phyloP scores from a whole-genome alignment of 2,113 vertebrate genomes.

The Nannospalax galili region DNA sequence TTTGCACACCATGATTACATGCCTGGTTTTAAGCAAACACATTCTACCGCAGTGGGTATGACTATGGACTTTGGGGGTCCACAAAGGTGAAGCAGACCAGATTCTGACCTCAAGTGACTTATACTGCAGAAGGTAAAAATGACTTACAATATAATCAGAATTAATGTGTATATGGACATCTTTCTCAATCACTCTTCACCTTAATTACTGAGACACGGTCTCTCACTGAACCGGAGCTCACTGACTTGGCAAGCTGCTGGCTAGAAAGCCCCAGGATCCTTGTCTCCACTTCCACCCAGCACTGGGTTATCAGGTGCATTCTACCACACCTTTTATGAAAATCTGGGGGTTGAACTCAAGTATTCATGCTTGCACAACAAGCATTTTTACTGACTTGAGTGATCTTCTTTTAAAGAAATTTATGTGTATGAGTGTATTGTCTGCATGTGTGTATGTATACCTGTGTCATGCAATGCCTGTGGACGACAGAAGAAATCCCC shows the following conservation, averaged over 20 bases:
- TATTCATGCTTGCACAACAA: background rate
- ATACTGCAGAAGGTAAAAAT: background rate
- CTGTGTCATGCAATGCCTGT: too few relatives aligned
- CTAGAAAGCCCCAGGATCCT: background rate
- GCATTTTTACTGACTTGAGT: background rate
- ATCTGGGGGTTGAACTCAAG: background rate
- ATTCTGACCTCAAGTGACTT: background rate
- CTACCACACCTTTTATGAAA: background rate
- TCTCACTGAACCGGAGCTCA: background rate
- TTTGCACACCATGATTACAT: background rate
- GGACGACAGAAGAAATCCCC: too few relatives aligned
- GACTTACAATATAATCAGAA: too few relatives aligned
- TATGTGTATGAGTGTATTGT: too few relatives aligned
- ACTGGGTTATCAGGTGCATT: background rate
- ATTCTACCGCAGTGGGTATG: background rate
- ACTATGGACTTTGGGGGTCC: background rate
- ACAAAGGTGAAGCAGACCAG: background rate
- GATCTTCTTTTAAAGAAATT: too few relatives aligned
- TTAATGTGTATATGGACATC: too few relatives aligned
- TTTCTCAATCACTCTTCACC: background rate
- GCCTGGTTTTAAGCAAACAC: background rate
- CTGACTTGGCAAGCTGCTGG: background rate
- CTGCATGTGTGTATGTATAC: too few relatives aligned
- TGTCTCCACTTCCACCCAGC: background rate
- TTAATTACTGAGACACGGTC: background rate